phyloP scores from a whole-genome alignment of 2,113 vertebrate genomes.

The Anarhynchus alexandrinus region DNA sequence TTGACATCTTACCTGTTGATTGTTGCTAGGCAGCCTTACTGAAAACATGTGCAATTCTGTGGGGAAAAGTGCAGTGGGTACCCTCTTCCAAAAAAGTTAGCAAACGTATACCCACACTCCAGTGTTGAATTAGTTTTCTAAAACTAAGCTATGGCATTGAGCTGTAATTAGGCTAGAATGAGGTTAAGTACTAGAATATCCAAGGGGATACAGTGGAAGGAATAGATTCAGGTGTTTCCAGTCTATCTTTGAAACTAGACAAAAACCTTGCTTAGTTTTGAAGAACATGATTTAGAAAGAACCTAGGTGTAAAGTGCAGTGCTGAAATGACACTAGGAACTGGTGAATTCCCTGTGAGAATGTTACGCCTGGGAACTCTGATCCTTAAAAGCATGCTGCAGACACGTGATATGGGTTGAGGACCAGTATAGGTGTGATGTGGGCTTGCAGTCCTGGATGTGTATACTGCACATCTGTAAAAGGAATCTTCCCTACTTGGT shows the following conservation, averaged over 20 bases:
- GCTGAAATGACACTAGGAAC: neutral
- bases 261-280: neutral
- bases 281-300: neutral
- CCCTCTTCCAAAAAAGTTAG: neutral
- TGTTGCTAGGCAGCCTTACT: neutral
- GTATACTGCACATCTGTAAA: rapidly evolving
- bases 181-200: neutral
- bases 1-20: rapidly evolving
- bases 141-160: neutral
- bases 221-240: neutral
- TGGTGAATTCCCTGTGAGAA: too few species aligned
- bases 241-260: neutral
- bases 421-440: neutral
- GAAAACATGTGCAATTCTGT: neutral
- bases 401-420: rapidly evolving
- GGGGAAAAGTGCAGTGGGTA: neutral
- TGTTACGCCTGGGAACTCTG: neutral
- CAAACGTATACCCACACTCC: rapidly evolving
- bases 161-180: neutral
- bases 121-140: neutral
- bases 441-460: rapidly evolving
- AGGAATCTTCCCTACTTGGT: rapidly evolving
- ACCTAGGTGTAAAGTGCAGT: neutral
- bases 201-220: neutral
- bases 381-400: rapidly evolving